Evolutionary conservation across 2,797 vertebrate genomes (phyloP), one percentile per base, ranked within the genome.

Genomic region (Centroberyx gerrardi): DNA sequence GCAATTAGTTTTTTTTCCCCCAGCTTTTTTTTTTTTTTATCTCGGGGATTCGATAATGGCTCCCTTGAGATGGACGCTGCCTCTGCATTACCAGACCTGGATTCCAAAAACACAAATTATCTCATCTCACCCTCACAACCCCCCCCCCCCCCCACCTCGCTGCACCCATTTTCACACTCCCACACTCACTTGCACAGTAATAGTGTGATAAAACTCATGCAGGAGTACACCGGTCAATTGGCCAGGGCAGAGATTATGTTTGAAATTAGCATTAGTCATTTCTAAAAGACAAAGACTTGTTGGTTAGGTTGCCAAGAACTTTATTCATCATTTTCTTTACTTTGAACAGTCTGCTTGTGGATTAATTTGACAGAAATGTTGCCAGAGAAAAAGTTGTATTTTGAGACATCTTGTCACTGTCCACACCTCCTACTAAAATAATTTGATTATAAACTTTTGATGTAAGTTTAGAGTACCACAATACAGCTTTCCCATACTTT

Each of bases 1-100:
- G 65, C 95, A 96, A 96, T 95, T 94, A 87, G 84, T 89, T 88
- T 89, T 70, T 67, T 70, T 53, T n/a, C 53, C 31, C 51, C 10
- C 1, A 28, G 9, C 18, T 49, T 62, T 78, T 77, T 68, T 22
- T 68, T 22, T 53, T 62, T 33, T 18, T 18, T 54, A 55, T 67
- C 70, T 69, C 14, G 59, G 70, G 27, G 42, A 85, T 92, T 89
- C 81, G 68, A 88, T 91, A 90, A 86, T 86, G 86, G 87, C 86
- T 75, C 58, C 74, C 71, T 75, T 28, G 64, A 80, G 86, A 87
- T 66, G 40, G 82, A 88, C 81, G 68, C 67, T 71, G 66, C 76
- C 56, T 83, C 72, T 53, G 59, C 81, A 83, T 72, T 56, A 58
- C 61, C 53, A 64, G 66, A 8, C 42, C 22, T 29, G 52, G 31